Evolutionary conservation across 2,888 invertebrate genomes (phyloP), one percentile per base, ranked within the genome.

Genomic region (Kuschelorhynchus macadamiae): DNA sequence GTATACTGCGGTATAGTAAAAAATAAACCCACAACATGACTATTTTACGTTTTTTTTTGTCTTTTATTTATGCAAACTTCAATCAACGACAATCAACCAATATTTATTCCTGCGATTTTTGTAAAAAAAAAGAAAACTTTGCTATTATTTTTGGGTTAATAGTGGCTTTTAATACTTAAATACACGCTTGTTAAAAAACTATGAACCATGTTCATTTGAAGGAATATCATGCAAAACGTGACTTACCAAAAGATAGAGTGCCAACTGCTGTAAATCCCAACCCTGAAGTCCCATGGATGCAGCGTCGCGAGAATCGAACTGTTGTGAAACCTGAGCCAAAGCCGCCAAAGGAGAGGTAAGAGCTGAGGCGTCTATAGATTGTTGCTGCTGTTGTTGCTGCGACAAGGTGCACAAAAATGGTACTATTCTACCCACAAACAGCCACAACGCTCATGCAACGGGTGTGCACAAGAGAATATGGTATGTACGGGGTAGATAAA

Each of bases 211-310:
- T 67, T 62, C 50, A 64, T 59, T 53, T 47, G 14, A 67, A 42
- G n/a, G n/a, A 20, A 57, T 50, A 44, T 33, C 36, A 36, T 9
- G 25, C 20, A 36, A 49, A 30, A 59, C 33, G 20, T 39, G 86
- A 87, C 89, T 87, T 84, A 91, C 91, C 89, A 91, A 85, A 72
- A 89, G 82, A 82, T 91, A 91, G 86, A 91, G 89, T 78, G 91
- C 84, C 81, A 91, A 86, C 82, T 91, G 90, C 81, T 91, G 91
- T 77, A 91, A 85, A 81, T 91, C 91, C 90, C 90, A 90, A 83
- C 89, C 90, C 80, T 89, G 90, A 83, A 90, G 86, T 80, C 89
- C 89, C 84, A 86, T 78, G 86, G 86, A 77, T 73, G 81, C 76
- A 25, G 81, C 80, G 71, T 83, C 84, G 69, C 83, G 77, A 64